Percentiles rank a stretch among this genome's conserved stretches.
These are phyloP conservation scores for Brenthis hecate DNA, from an alignment of 2,888 invertebrate species.

Conservation along the genomic window DNA sequence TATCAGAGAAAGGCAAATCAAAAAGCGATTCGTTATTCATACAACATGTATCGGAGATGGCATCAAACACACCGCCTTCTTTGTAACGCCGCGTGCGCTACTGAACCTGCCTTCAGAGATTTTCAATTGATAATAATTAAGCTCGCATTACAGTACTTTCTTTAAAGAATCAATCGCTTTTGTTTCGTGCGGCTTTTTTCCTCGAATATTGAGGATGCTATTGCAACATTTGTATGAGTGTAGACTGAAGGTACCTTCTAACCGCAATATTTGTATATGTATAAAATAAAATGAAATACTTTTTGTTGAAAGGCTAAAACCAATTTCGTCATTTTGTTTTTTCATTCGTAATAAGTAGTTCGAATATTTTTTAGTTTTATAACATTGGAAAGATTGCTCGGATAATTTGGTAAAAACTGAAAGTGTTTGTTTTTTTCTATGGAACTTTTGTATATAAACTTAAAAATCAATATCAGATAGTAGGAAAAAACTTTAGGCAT, in stretches of 20 bases:
- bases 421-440: no score
- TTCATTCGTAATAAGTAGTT: no score
- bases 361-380: no score
- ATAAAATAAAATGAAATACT: no score
- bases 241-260: neutral
- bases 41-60: constrained; percentile 37
- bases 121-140: constrained; percentile 77
- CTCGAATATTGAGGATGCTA: neutral
- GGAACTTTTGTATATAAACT: no score
- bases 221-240: neutral
- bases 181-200: constrained; percentile 21
- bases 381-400: no score
- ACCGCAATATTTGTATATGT: neutral
- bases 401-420: no score
- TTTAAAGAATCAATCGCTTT: constrained; percentile 35
- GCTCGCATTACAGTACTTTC: constrained; percentile 69
- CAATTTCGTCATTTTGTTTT: no score
- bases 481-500: no score
- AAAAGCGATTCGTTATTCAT: constrained; percentile 54
- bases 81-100: constrained; percentile 35
- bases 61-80: constrained; percentile 37
- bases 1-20: constrained; percentile 44
- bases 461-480: no score
- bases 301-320: no score
- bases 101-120: constrained; percentile 61